A percentile compares a stretch with the other conserved stretches of the same genome.
Conservation (phyloP, 2,888 invertebrate genomes). For the Glaucopsyche alexis region DNA sequence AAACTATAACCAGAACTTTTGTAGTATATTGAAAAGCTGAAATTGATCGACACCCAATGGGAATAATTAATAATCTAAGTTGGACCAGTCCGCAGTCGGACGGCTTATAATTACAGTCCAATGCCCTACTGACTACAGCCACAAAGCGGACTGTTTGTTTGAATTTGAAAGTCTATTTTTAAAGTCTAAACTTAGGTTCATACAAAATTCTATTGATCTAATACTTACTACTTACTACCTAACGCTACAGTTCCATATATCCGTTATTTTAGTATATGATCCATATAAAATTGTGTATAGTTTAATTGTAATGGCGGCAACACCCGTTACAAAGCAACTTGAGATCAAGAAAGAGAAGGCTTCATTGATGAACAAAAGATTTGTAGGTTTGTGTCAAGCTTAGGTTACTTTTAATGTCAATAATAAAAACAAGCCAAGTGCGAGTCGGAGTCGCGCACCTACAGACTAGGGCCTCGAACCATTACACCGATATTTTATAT, state of each 20-base stretch:
- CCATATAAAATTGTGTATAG: too few relatives aligned
- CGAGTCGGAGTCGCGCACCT: too few relatives aligned
- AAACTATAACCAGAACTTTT: not conserved
- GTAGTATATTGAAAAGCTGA: conserved; percentile 10
- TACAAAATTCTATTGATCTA: not conserved
- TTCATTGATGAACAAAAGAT: too few relatives aligned
- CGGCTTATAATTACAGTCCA: conserved; percentile 6
- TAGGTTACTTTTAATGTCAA: too few relatives aligned
- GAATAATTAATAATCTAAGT: conserved; percentile 24
- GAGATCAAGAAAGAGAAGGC: too few relatives aligned
- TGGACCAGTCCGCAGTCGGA: not conserved
- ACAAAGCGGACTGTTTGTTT: not conserved
- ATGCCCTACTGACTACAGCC: not conserved
- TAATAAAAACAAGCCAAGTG: too few relatives aligned
- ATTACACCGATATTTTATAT: too few relatives aligned
- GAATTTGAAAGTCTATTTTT: conserved; percentile 4
- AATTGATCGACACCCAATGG: conserved; percentile 16
- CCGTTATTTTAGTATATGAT: too few relatives aligned
- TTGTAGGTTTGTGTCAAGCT: too few relatives aligned
- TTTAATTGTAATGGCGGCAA: too few relatives aligned
- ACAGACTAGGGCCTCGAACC: too few relatives aligned
- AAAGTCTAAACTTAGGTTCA: not conserved
- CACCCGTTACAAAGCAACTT: too few relatives aligned
- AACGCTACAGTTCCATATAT: not conserved
- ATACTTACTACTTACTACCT: not conserved